phyloP scores from a whole-genome alignment of 1,140 invertebrate genomes.

The Samia ricini region DNA sequence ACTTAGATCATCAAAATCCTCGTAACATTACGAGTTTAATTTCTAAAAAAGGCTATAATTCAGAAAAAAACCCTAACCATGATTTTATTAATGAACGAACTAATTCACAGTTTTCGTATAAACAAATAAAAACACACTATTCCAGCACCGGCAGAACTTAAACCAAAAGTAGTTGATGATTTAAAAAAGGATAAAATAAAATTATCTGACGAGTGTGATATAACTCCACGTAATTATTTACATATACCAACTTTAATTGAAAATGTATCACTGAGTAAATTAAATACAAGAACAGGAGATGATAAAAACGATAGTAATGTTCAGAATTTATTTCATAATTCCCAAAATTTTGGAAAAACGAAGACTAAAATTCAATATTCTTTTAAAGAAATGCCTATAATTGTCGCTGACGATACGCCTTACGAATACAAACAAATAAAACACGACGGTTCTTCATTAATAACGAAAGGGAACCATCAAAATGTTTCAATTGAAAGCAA shows the following conservation, averaged over 20 bases:
- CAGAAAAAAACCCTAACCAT: background rate
- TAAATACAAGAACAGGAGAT: background rate
- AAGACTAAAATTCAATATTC: background rate
- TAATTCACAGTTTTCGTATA: background rate
- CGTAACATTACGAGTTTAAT: too few relatives aligned
- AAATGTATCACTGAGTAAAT: background rate
- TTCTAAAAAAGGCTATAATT: background rate
- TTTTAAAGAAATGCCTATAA: slow-evolving; percentile 18
- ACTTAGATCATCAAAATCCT: background rate
- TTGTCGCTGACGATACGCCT: slow-evolving; percentile 10
- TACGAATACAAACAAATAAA: slow-evolving; percentile 18
- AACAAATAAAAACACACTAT: background rate
- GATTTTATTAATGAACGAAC: background rate
- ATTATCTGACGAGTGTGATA: background rate
- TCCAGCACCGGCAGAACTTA: background rate
- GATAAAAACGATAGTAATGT: background rate
- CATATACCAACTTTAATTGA: background rate
- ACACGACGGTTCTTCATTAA: slow-evolving; percentile 17
- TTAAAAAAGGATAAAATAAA: background rate
- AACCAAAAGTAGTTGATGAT: background rate
- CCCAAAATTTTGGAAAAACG: background rate
- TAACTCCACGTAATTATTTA: background rate
- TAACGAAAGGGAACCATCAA: slow-evolving; percentile 3
- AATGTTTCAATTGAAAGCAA: slow-evolving; percentile 8
- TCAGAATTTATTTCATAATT: background rate